phyloP scores from a whole-genome alignment of 2,797 vertebrate genomes.

The Tokudaia muenninki region DNA sequence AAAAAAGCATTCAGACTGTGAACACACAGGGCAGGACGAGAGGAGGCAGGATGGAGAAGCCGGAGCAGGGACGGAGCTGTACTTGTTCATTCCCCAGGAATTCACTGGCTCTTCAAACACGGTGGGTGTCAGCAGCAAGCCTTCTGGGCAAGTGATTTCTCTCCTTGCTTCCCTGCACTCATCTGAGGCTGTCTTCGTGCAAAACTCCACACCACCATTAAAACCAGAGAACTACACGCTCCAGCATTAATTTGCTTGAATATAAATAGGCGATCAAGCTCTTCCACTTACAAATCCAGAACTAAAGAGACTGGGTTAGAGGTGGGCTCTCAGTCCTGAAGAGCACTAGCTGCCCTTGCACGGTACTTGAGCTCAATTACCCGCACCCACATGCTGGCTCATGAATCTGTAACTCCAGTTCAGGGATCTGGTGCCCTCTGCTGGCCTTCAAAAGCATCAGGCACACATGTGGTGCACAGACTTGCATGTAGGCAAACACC shows the following conservation, averaged over 20 bases:
- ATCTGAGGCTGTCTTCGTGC: background rate
- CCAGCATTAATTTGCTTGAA: background rate
- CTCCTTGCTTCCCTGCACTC: background rate
- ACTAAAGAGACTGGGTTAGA: background rate
- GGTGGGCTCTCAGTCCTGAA: background rate
- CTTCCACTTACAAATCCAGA: conserved; percentile 1
- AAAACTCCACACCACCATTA: background rate
- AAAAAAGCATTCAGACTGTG: conserved; percentile 35
- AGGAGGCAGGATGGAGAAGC: conserved; percentile 66
- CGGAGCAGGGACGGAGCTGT: background rate
- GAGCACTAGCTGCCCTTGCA: background rate
- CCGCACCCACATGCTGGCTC: background rate
- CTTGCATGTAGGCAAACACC: background rate
- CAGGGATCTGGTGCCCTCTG: background rate
- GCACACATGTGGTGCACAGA: background rate
- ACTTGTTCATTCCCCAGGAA: conserved; percentile 58
- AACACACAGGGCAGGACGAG: conserved; percentile 49
- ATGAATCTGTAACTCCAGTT: background rate
- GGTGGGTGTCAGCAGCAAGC: conserved; percentile 24
- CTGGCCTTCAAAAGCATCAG: background rate
- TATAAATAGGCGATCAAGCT: conserved; percentile 8
- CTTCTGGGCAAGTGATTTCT: background rate
- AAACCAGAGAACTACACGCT: background rate
- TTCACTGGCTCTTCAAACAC: conserved; percentile 55
- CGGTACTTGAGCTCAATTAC: background rate